These are phyloP conservation scores for Cataglyphis hispanica DNA, from an alignment of 1,140 invertebrate genomes.

Conservation along the genomic window DNA sequence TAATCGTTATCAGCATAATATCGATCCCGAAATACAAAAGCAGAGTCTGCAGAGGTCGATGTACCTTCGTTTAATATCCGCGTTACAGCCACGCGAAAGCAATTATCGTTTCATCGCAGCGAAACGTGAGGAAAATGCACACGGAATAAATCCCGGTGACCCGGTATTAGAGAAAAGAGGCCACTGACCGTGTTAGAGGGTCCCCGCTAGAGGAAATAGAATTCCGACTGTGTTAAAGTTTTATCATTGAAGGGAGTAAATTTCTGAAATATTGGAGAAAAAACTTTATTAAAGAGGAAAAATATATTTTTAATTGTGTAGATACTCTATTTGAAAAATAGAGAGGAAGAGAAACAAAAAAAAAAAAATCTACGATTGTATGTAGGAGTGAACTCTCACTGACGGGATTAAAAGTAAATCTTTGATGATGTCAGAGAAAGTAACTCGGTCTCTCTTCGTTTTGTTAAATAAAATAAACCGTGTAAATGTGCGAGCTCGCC, in stretches of 20 bases:
- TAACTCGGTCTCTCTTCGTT: neutral
- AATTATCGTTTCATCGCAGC: conserved; percentile 32
- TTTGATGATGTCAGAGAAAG: neutral
- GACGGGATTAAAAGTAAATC: neutral
- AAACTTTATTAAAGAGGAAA: neutral
- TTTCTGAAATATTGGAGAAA: neutral
- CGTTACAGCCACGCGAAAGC: conserved; percentile 23
- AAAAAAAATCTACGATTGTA: neutral
- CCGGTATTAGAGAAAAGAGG: conserved; percentile 38
- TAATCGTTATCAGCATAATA: conserved; percentile 19
- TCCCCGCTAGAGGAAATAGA: neutral
- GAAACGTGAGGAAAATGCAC: conserved; percentile 22
- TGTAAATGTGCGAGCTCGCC: neutral
- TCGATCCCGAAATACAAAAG: conserved; percentile 35
- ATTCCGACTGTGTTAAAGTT: conserved; percentile 5
- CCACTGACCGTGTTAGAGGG: conserved; percentile 23
- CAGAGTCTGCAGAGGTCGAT: conserved; percentile 41
- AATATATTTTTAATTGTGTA: neutral
- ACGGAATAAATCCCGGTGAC: conserved; percentile 38
- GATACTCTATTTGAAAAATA: neutral
- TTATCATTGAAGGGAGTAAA: neutral
- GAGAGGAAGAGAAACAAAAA: neutral
- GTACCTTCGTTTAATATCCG: conserved; percentile 47
- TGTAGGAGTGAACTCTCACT: neutral
- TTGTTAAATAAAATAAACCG: neutral